A percentile compares a stretch with the other conserved stretches of the same genome.
phyloP scores from a whole-genome alignment of 2,888 invertebrate species.

The Eupithecia exiguata region DNA sequence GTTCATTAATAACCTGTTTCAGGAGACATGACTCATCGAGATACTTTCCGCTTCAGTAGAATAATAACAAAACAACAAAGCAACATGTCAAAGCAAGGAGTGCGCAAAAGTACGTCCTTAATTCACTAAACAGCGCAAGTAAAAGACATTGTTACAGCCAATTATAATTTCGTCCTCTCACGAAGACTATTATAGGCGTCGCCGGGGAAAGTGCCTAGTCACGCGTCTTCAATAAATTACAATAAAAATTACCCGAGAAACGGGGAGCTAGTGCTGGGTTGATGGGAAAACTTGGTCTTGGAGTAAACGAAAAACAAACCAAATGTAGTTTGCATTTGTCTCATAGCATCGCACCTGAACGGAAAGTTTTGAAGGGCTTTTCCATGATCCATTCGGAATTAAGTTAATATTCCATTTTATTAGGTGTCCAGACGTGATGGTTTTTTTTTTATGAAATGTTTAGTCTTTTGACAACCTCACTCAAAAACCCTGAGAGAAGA shows the following conservation, averaged over 20 bases:
- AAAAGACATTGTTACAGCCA: slow-evolving; percentile 49
- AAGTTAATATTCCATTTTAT: no score
- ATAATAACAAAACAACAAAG: slow-evolving; percentile 25
- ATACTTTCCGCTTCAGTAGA: slow-evolving; percentile 11
- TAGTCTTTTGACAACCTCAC: not conserved
- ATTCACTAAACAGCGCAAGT: slow-evolving; percentile 44
- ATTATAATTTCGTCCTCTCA: slow-evolving; percentile 62
- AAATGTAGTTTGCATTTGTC: not conserved
- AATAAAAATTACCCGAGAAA: slow-evolving; percentile 73
- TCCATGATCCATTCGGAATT: not conserved
- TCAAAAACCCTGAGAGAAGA: not conserved
- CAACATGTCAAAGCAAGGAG: slow-evolving; percentile 26
- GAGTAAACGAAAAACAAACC: slow-evolving; percentile 4
- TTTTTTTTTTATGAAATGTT: not conserved
- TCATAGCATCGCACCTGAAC: not conserved
- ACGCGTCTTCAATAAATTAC: slow-evolving; percentile 79
- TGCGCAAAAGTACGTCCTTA: slow-evolving; percentile 37
- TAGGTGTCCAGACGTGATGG: not conserved
- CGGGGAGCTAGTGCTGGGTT: slow-evolving; percentile 49
- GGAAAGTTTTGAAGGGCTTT: not conserved
- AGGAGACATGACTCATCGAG: not conserved
- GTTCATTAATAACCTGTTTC: not conserved
- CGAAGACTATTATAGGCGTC: slow-evolving; percentile 57
- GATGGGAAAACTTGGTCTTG: slow-evolving; percentile 31
- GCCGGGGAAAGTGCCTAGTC: slow-evolving; percentile 72